phyloP scores from a whole-genome alignment of 2,797 vertebrate species.

The Coluber constrictor region DNA sequence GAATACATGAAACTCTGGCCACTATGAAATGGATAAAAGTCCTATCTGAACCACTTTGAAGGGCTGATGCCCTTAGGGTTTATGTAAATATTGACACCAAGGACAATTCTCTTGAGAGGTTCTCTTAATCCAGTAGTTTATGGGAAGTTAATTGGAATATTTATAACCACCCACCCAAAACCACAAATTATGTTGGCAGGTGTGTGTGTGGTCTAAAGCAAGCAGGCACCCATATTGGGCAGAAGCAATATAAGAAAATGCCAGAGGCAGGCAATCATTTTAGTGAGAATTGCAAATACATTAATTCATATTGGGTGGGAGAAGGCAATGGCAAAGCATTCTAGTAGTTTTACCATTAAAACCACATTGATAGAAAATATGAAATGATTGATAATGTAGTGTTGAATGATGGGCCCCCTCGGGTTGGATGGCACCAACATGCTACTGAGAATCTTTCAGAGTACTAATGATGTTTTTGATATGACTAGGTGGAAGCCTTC shows the following conservation, averaged over 20 bases:
- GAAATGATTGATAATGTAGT: background rate
- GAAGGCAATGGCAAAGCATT: background rate
- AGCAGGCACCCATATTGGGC: background rate
- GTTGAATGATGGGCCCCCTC: background rate
- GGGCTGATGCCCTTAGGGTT: background rate
- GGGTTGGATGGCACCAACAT: background rate
- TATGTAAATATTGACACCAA: background rate
- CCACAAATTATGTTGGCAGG: background rate
- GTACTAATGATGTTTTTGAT: background rate
- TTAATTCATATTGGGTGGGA: background rate
- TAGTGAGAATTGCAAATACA: background rate
- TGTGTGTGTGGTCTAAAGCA: background rate
- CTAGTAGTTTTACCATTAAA: background rate
- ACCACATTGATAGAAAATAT: background rate
- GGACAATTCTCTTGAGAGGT: background rate
- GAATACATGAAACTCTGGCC: conserved; percentile 2
- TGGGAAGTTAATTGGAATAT: background rate
- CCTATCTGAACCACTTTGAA: background rate
- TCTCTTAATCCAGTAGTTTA: background rate
- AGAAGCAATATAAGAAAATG: background rate
- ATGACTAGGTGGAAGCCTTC: background rate
- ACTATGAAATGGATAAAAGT: background rate
- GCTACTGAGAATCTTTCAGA: background rate
- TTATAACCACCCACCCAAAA: background rate
- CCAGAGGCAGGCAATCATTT: background rate